A percentile compares a stretch with the other conserved stretches of the same genome.
Conservation (phyloP, 2,797 vertebrate species). For the Hemitrygon akajei region DNA sequence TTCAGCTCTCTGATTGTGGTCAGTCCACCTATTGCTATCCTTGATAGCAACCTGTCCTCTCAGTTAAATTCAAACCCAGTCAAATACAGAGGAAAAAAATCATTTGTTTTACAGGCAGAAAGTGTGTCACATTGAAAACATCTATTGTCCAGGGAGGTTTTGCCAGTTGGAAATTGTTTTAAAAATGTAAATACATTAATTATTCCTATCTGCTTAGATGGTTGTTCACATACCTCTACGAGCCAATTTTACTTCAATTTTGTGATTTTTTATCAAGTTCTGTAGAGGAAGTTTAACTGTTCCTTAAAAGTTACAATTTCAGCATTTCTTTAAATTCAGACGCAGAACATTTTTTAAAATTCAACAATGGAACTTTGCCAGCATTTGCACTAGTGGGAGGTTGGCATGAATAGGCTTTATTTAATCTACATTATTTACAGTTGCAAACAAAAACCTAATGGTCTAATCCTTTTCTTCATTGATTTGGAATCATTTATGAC, state of each 20-base stretch:
- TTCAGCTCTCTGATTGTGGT: not conserved
- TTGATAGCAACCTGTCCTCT: not conserved
- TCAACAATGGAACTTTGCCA: slow-evolving; percentile 4
- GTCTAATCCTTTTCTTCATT: not conserved
- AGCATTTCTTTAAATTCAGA: not conserved
- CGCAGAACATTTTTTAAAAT: not conserved
- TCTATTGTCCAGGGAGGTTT: not conserved
- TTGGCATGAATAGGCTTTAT: not conserved
- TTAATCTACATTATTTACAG: slow-evolving; percentile 22
- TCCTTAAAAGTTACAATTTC: not conserved
- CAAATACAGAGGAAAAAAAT: not conserved
- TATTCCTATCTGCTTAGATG: not conserved
- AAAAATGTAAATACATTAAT: not conserved
- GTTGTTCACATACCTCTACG: not conserved
- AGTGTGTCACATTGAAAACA: not conserved
- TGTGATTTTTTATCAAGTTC: not conserved
- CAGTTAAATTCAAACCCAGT: not conserved
- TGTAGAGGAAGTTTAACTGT: not conserved
- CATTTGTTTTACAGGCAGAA: not conserved
- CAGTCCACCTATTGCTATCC: not conserved
- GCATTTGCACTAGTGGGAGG: slow-evolving; percentile 12
- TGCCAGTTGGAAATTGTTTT: not conserved
- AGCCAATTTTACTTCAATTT: not conserved
- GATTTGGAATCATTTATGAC: slow-evolving; percentile 22
- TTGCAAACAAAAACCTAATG: slow-evolving; percentile 27